Base-by-base conservation (phyloP, 2,113 vertebrate species). In the Hydrolagus affinis region DNA sequence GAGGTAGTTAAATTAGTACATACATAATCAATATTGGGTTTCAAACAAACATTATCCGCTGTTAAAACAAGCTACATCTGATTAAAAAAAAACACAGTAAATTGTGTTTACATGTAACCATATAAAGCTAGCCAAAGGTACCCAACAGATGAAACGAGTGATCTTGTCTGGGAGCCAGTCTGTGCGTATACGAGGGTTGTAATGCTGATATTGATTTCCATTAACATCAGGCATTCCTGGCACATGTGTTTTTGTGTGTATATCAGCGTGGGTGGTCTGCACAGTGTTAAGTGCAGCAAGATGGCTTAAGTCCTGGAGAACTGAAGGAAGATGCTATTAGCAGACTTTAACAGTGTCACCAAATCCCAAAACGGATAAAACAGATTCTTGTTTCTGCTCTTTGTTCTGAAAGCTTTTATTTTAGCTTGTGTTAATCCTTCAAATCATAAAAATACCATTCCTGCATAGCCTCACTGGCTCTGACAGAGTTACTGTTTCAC, bases 241-340 rank as follows among this genome's bases (percentile, higher is more conserved):
- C 90, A 92, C 92, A 93, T 93, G 91, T 93, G 93, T 93, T 94
- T 93, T 90, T 90, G 90, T 93, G 90, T 92, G 89, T 89, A 85
- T 0, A 0, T 89, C 93, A 80, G 88, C 87, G 93, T 95, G 93
- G 94, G 94, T 95, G 94, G 94, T 95, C 94, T 89, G 89, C 88
- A 85, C 89, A 87, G 88, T 86, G 86, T 87, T 89, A 90, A 93
- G 86, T 85, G 85, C 87, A 1, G 12, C 80, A 85, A 88, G 88
- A 91, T 87, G 87, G 88, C 89, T 92, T 89, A 44, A 88, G 86
- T 64, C 90, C 91, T 85, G 88, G 89, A 90, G 87, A 86, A 78
- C 85, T 32, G 70, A 76, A 75, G 88, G 87, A 85, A 85, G 88
- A 74, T 86, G 69, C 85, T 87, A 70, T 73, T 83, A 86, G 76